Evolutionary conservation across 2,113 vertebrate species (phyloP).

Genomic region (Pleuronectes platessa): DNA sequence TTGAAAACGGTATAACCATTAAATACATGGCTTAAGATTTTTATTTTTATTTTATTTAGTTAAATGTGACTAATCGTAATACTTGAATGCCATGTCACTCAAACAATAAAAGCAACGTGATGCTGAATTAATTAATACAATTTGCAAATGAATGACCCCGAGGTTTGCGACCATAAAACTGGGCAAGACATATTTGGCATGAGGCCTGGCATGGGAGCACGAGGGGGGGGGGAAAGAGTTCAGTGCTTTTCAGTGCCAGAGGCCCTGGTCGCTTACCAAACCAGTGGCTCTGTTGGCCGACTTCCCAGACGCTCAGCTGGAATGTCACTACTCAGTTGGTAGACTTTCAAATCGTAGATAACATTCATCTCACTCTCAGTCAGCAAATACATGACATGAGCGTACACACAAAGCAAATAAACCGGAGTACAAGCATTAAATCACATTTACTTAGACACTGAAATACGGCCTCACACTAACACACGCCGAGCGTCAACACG

Average conservation of each 20-base stretch:
- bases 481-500: neutral
- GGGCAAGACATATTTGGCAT: neutral
- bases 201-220: neutral
- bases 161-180: neutral
- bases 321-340: neutral
- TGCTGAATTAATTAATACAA: conserved; percentile 3
- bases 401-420: conserved; percentile 6
- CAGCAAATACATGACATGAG: neutral
- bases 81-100: neutral
- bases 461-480: conserved; percentile 13
- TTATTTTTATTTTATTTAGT: too few relatives aligned
- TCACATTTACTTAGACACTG: neutral
- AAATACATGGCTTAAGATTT: too few relatives aligned
- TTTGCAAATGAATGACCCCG: neutral
- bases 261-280: conserved; percentile 13
- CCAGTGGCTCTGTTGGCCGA: neutral
- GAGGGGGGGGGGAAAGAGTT: too few relatives aligned
- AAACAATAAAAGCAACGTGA: neutral
- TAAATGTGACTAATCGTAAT: too few relatives aligned
- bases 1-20: too few relatives aligned
- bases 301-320: conserved; percentile 31
- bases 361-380: neutral
- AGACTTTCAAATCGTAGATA: conserved; percentile 16
- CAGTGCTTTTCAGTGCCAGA: neutral
- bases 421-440: neutral